Percentiles rank a stretch among this genome's conserved stretches.
These are phyloP conservation scores for Oceanites oceanicus DNA, from an alignment of 2,113 vertebrate genomes.

Conservation along the genomic window DNA sequence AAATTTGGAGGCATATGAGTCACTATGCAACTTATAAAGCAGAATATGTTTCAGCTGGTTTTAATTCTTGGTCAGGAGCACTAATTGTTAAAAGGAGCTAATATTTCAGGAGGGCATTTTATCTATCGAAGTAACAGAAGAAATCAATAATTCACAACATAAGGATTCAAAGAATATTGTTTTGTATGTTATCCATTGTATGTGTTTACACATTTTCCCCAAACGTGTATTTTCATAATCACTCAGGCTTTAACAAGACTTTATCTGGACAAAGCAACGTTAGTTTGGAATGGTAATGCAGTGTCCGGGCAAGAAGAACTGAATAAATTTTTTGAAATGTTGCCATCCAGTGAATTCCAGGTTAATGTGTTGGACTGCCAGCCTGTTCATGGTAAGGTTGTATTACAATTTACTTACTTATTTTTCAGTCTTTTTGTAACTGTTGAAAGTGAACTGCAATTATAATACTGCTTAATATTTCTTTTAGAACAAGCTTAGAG, in stretches of 20 bases:
- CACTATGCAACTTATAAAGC: neutral
- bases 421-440: neutral
- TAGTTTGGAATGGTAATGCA: constrained; percentile 97
- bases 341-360: constrained; percentile 95
- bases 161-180: neutral
- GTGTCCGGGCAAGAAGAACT: constrained; percentile 90
- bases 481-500: neutral
- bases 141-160: neutral
- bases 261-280: constrained; percentile 91
- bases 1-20: neutral
- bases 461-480: neutral
- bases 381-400: constrained; percentile 88
- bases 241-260: constrained; percentile 86
- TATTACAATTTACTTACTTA: neutral
- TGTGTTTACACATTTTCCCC: neutral
- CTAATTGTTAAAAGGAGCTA: neutral
- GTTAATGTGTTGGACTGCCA: constrained; percentile 93
- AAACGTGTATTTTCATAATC: neutral
- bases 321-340: constrained; percentile 91
- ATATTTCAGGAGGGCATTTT: neutral
- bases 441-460: neutral
- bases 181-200: neutral
- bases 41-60: neutral
- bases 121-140: neutral
- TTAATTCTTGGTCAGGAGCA: neutral